Evolutionary conservation across 2,113 vertebrate genomes (phyloP).

Genomic region (Cettia cetti): DNA sequence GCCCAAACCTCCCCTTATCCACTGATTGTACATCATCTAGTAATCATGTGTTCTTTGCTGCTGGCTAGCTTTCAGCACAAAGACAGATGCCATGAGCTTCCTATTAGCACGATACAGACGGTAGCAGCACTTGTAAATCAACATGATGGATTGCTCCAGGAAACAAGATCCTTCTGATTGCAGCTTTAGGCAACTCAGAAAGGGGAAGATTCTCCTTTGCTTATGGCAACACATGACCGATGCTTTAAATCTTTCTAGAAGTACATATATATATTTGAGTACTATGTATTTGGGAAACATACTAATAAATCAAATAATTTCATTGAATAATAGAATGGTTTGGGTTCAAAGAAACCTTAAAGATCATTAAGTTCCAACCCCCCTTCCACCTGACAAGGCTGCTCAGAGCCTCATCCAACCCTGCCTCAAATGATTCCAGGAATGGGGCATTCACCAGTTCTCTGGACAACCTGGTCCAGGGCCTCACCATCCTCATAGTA

Average conservation of each 20-base stretch:
- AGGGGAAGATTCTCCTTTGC: background rate
- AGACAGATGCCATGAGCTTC: slow-evolving; percentile 35
- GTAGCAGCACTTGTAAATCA: slow-evolving; percentile 48
- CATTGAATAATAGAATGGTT: background rate
- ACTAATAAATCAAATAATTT: background rate
- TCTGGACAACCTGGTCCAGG: background rate
- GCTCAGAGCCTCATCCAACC: background rate
- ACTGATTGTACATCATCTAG: background rate
- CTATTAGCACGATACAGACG: background rate
- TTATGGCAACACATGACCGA: background rate
- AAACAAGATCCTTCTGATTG: background rate
- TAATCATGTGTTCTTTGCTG: background rate
- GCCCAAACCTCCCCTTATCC: background rate
- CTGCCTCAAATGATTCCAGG: background rate
- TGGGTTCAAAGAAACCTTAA: background rate
- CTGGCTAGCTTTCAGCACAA: background rate
- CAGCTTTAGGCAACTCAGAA: background rate
- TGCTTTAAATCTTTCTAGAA: background rate
- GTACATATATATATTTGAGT: background rate
- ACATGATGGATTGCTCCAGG: background rate
- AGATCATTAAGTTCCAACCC: background rate
- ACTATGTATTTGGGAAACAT: background rate
- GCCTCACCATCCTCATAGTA: background rate
- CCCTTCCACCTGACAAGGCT: rapidly evolving
- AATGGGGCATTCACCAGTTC: background rate